Evolutionary conservation across 2,113 vertebrate species (phyloP).

Genomic region (Empidonax traillii): DNA sequence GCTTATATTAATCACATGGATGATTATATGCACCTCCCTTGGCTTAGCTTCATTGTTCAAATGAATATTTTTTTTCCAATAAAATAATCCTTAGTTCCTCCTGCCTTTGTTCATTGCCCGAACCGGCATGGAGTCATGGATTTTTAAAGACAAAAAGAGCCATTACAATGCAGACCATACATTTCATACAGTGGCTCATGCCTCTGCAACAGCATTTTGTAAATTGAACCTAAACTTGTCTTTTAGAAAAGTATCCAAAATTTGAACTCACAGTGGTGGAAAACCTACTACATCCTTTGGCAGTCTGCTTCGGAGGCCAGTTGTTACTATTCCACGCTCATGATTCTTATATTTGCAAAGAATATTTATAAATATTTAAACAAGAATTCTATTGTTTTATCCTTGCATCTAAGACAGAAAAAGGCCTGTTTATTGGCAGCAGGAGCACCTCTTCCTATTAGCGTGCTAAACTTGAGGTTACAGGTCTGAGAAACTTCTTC

Average conservation of each 20-base stretch:
- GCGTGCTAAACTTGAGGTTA: constrained; percentile 12
- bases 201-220: not conserved
- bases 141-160: not conserved
- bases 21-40: not conserved
- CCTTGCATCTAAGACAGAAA: not conserved
- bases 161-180: not conserved
- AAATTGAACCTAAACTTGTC: not conserved
- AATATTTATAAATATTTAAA: not conserved
- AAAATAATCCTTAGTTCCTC: not conserved
- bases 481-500: constrained; percentile 32
- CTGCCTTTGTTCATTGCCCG: not conserved
- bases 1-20: not conserved
- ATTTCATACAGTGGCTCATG: not conserved
- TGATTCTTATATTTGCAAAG: not conserved
- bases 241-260: not conserved
- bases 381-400: not conserved
- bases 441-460: not conserved
- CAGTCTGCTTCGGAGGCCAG: not conserved
- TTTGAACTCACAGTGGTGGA: not conserved
- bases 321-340: not conserved
- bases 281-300: not conserved
- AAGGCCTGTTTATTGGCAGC: not conserved
- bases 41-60: not conserved
- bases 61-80: not conserved
- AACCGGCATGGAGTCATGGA: not conserved